A percentile compares a stretch with the other conserved stretches of the same genome.
These are phyloP conservation scores for Napeogenes inachia DNA, from an alignment of 2,888 invertebrate species.

Conservation along the genomic window DNA sequence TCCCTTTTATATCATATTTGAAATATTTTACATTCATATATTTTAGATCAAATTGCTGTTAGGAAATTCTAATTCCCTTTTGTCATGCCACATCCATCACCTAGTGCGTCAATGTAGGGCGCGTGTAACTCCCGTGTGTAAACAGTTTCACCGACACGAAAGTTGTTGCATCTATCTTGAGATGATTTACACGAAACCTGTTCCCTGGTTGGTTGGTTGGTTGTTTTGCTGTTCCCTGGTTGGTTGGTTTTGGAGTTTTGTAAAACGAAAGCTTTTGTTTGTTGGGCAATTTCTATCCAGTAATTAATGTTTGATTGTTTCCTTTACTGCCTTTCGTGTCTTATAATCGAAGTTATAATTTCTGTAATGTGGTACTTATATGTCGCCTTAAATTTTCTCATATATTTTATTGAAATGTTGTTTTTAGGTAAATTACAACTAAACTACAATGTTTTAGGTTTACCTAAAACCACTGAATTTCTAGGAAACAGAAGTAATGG, in stretches of 20 bases:
- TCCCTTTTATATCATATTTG: too few species aligned
- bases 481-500: not conserved
- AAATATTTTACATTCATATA: too few species aligned
- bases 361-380: too few species aligned
- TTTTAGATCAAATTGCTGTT: too few species aligned
- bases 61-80: not conserved
- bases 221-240: constrained; percentile 5
- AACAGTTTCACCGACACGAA: constrained; percentile 55
- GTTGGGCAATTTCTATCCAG: not conserved
- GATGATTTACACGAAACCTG: constrained; percentile 17
- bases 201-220: constrained; percentile 2
- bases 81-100: not conserved
- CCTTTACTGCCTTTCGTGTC: too few species aligned
- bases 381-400: too few species aligned
- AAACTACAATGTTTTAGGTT: not conserved
- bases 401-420: too few species aligned
- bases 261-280: constrained; percentile 10
- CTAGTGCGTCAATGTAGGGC: constrained; percentile 38
- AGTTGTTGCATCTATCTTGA: constrained; percentile 36
- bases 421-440: too few species aligned
- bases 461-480: not conserved
- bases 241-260: not conserved
- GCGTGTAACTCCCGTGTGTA: constrained; percentile 52
- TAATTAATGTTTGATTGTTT: too few species aligned
- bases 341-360: too few species aligned